Evolutionary conservation across 2,888 invertebrate species (phyloP), one percentile per base, ranked within the genome.

Genomic region (Drosophila emarginata): DNA sequence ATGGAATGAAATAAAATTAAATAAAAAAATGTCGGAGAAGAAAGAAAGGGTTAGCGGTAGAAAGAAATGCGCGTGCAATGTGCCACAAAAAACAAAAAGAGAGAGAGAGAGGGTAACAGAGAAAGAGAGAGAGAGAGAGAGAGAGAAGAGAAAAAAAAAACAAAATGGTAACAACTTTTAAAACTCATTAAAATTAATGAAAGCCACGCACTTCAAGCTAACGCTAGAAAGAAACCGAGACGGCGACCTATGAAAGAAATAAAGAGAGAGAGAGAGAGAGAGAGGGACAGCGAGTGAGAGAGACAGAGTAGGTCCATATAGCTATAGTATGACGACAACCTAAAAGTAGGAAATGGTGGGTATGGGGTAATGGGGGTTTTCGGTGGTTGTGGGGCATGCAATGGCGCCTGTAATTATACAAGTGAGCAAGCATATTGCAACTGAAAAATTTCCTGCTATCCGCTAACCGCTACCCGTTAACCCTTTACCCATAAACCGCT

Each of bases 121-220:
- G 18, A 18, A 4, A 21, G 21, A 15, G 15, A 9, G 6, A 26
- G 5, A 26, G 23, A 23, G 23, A 23, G 23, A 23, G 23, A 23
- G 23, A 26, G 26, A 26, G 6, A 5, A 4, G 5, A 45, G 0
- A 9, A 45, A 18, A 45, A 45, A 45, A 21, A 57, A 39, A 68
- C 72, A 80, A 72, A 78, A 77, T 78, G 70, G 80, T 80, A 84
- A 78, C 79, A 84, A 84, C 87, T 87, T 87, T 87, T 79, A 79
- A 86, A 84, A 84, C 84, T 84, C 84, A 84, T 84, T 84, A 84
- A 84, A 84, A 84, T 84, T 84, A 84, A 84, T 87, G 87, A 84
- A 87, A 84, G 80, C 87, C 79, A 87, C 87, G 82, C 82, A 86
- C 82, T 83, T 83, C 75, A 83, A 60, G 79, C 64, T 57, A 63